Evolutionary conservation across 1,140 invertebrate species (phyloP), one percentile per base, ranked within the genome.

Genomic region (Drosophila tsacasi): DNA sequence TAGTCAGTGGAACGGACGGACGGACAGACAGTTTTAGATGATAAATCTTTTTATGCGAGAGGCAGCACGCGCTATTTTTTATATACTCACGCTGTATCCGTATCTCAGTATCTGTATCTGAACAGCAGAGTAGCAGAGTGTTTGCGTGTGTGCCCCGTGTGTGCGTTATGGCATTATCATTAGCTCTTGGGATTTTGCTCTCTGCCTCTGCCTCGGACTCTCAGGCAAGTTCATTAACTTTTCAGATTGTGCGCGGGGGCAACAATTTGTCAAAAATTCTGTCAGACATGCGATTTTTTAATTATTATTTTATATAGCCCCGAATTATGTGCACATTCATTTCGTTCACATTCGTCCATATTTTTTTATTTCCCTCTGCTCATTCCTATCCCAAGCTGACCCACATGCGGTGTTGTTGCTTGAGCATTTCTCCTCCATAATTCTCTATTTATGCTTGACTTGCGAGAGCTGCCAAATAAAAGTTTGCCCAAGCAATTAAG

Each of bases 281-380:
- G 84, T 89, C 62, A 57, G 84, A 89, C 85, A 90, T 89, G 84
- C 84, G 84, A 89, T 89, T 79, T 89, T 81, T 69, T 75, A 89
- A 90, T 89, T 90, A 87, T 89, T 66, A 59, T 79, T 75, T 76
- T 74, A 57, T 65, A 75, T 63, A 25, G 50, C 27, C 50, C 27
- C 27, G 19, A 23, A 71, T 71, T 50, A 75, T 74, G 61, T 77
- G 47, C 46, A 67, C 42, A 74, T 74, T 64, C 46, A 42, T 55
- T 49, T 71, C 23, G 3, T 25, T 25, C 9, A n/a, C 49, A 50
- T 74, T 49, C 67, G 39, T n/a, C 5, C 39, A 27, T 35, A 55
- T 49, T 62, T 62, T 55, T 79, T 52, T 59, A 57, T 32, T 62
- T 65, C 35, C 27, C 32, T 71, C 17, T 23, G 19, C n/a, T 10